Conservation (phyloP, 1,140 invertebrate species). For the Zaprionus ornatus region DNA sequence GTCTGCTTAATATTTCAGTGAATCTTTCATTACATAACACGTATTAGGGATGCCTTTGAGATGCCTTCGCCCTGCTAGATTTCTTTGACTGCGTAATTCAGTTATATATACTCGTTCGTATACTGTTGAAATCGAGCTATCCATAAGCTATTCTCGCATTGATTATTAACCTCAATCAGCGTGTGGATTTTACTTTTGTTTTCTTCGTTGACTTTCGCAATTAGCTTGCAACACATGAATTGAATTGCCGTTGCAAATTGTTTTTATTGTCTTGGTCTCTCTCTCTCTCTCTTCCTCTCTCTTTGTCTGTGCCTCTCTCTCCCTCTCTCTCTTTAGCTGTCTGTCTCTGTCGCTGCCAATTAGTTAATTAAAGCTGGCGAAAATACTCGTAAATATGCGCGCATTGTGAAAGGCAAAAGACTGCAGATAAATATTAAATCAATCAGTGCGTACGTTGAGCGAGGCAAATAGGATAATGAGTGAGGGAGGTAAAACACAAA, state of each 20-base stretch:
- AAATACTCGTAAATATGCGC: slow-evolving; percentile 21
- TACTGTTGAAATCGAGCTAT: not conserved
- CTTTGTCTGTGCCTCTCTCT: too few relatives aligned
- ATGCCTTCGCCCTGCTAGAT: too few relatives aligned
- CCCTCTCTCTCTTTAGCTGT: not conserved
- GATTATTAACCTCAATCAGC: slow-evolving; percentile 67
- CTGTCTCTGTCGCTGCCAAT: slow-evolving; percentile 48
- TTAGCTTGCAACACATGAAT: slow-evolving; percentile 48
- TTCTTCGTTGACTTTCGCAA: slow-evolving; percentile 26
- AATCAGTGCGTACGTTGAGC: slow-evolving; percentile 14
- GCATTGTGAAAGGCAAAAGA: slow-evolving; percentile 18
- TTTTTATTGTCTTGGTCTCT: not conserved
- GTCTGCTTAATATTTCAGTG: slow-evolving; percentile 71
- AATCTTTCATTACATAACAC: slow-evolving; percentile 72
- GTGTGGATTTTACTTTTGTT: slow-evolving; percentile 48
- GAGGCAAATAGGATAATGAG: slow-evolving; percentile 1
- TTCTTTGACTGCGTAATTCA: slow-evolving; percentile 52
- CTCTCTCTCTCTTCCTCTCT: not conserved
- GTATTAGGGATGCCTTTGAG: slow-evolving; percentile 41
- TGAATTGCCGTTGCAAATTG: slow-evolving; percentile 49
- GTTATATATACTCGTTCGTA: too few relatives aligned
- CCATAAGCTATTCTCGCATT: slow-evolving; percentile 22
- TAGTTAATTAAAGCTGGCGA: slow-evolving; percentile 69
- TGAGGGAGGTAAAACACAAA: not conserved
- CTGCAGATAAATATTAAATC: slow-evolving; percentile 19